phyloP scores from a whole-genome alignment of 2,888 invertebrate species.

The Lepidochitona cinerea region DNA sequence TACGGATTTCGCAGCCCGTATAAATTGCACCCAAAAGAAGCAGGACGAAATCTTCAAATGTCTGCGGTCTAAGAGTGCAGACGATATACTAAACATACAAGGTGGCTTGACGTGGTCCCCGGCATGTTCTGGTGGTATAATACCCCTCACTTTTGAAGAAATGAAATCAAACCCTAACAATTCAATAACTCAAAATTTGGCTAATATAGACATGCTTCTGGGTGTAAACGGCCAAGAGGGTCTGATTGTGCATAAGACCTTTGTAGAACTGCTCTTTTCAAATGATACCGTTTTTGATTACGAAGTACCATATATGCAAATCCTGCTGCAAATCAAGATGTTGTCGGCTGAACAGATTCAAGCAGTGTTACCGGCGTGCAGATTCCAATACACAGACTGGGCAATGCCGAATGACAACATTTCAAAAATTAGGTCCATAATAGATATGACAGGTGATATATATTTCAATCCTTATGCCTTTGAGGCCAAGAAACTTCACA shows the following conservation, averaged over 20 bases:
- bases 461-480: neutral
- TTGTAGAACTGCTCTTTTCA: neutral
- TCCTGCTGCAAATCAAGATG: neutral
- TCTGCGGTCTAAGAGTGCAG: neutral
- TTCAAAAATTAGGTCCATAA: neutral
- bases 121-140: neutral
- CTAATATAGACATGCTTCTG: neutral
- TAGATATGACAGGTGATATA: neutral
- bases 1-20: neutral
- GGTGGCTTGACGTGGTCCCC: neutral
- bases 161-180: neutral
- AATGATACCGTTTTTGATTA: neutral
- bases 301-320: neutral
- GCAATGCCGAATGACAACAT: neutral
- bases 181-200: neutral
- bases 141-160: neutral
- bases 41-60: neutral
- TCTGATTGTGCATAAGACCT: neutral
- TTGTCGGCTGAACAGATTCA: neutral
- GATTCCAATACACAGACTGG: neutral
- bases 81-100: neutral
- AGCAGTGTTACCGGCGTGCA: neutral
- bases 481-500: neutral
- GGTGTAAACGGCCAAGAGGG: neutral
- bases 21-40: neutral